Conservation (phyloP, 2,797 vertebrate species). For the Chanos chanos region DNA sequence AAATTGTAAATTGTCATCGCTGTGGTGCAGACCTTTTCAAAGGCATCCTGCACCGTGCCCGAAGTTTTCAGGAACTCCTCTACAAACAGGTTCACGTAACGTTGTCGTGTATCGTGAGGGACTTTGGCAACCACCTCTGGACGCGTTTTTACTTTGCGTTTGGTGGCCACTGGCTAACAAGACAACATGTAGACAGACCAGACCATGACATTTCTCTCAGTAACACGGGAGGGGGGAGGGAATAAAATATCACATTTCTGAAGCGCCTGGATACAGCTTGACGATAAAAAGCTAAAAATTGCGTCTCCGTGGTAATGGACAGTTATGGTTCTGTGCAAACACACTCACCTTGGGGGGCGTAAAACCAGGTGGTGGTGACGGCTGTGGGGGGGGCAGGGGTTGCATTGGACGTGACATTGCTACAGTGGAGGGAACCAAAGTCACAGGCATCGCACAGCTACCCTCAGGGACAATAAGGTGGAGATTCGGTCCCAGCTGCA, state of each 20-base stretch:
- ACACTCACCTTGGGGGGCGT: constrained; percentile 66
- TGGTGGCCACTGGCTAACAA: constrained; percentile 50
- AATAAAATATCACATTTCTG: too few species aligned
- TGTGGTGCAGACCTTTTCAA: constrained; percentile 72
- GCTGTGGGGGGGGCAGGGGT: not conserved
- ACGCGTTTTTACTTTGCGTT: constrained; percentile 57
- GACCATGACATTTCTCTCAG: not conserved
- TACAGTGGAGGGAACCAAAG: constrained; percentile 46
- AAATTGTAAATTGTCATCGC: too few species aligned
- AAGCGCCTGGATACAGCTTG: too few species aligned
- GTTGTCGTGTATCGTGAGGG: constrained; percentile 72
- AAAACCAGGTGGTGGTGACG: constrained; percentile 17
- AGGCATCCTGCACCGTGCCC: constrained; percentile 71
- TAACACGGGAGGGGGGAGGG: not conserved
- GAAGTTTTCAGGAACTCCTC: constrained; percentile 75
- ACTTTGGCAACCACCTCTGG: constrained; percentile 67
- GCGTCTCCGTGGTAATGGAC: too few species aligned
- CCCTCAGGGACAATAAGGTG: constrained; percentile 72
- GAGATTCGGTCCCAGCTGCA: constrained; percentile 64
- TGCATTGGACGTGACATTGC: constrained; percentile 24
- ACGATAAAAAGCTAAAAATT: too few species aligned
- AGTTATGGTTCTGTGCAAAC: too few species aligned
- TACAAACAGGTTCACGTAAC: constrained; percentile 73
- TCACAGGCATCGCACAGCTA: constrained; percentile 56
- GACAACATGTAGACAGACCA: not conserved